phyloP scores from a whole-genome alignment of 1,140 invertebrate genomes.

The Drosophila nebulosa region DNA sequence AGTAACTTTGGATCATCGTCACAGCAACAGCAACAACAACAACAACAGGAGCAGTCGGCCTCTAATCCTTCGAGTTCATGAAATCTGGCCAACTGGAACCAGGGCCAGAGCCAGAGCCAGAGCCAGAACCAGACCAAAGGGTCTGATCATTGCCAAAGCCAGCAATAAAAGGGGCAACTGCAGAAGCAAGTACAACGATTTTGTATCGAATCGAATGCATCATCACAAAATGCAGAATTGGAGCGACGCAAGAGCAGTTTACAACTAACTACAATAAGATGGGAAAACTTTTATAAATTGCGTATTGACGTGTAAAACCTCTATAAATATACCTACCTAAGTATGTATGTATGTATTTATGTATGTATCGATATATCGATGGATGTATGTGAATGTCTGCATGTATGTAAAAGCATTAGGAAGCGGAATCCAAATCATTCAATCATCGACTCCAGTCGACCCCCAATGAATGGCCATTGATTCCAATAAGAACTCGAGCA shows the following conservation, averaged over 20 bases:
- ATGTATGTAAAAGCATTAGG: not conserved
- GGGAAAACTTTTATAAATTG: constrained; percentile 15
- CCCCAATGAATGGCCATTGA: not conserved
- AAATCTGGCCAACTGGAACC: constrained; percentile 82
- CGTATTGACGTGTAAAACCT: constrained; percentile 6
- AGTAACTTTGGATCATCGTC: constrained; percentile 2
- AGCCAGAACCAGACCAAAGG: too few species aligned
- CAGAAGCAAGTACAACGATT: constrained; percentile 48
- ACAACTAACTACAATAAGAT: constrained; percentile 16
- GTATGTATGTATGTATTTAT: constrained; percentile 2
- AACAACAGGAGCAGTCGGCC: not conserved
- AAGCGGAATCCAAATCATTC: not conserved
- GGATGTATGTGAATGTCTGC: constrained; percentile 1
- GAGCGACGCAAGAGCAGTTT: not conserved
- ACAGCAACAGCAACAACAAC: not conserved
- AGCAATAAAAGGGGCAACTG: constrained; percentile 28
- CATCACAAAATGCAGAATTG: not conserved
- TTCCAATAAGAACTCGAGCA: constrained; percentile 10
- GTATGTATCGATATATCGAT: not conserved
- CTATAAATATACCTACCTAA: constrained; percentile 12
- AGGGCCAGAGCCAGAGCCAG: not conserved
- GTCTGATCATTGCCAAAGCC: too few species aligned
- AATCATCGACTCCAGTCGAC: not conserved
- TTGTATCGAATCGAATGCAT: constrained; percentile 24
- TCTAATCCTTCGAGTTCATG: constrained; percentile 82